Percentiles rank a stretch among this genome's conserved stretches.
Conservation (phyloP, 2,888 invertebrate species). For the Heliconius erato region DNA sequence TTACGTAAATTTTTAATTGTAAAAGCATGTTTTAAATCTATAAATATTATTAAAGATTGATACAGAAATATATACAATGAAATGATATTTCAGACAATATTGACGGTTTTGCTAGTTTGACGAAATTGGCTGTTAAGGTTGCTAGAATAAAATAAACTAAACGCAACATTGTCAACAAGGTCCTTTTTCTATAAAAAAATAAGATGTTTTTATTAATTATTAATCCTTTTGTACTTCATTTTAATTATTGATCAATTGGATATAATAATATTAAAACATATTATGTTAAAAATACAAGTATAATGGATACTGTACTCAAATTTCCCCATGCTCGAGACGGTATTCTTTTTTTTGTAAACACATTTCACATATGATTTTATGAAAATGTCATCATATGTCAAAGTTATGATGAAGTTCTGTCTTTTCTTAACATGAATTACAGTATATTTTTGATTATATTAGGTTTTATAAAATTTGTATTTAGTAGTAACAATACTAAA, state of each 20-base stretch:
- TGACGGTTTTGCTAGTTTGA: background rate
- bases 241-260: background rate
- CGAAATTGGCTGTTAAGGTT: background rate
- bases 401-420: conserved; percentile 65
- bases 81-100: conserved; percentile 8
- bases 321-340: background rate
- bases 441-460: conserved; percentile 74
- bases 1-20: conserved; percentile 76
- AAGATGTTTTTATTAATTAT: background rate
- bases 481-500: conserved; percentile 63
- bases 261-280: background rate
- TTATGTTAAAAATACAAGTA: background rate
- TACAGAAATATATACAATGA: background rate
- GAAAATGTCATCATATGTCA: conserved; percentile 64
- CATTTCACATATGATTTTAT: conserved; percentile 41
- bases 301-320: background rate
- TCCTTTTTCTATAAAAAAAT: background rate
- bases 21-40: conserved; percentile 67
- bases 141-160: conserved; percentile 13
- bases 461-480: conserved; percentile 69
- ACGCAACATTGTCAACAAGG: background rate
- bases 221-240: background rate
- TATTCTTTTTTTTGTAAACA: conserved; percentile 7
- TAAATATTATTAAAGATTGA: background rate
- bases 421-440: conserved; percentile 78